A percentile compares a stretch with the other conserved stretches of the same genome.
These are phyloP conservation scores for Lasioglossum morio DNA, from an alignment of 2,888 invertebrate genomes.

Conservation along the genomic window DNA sequence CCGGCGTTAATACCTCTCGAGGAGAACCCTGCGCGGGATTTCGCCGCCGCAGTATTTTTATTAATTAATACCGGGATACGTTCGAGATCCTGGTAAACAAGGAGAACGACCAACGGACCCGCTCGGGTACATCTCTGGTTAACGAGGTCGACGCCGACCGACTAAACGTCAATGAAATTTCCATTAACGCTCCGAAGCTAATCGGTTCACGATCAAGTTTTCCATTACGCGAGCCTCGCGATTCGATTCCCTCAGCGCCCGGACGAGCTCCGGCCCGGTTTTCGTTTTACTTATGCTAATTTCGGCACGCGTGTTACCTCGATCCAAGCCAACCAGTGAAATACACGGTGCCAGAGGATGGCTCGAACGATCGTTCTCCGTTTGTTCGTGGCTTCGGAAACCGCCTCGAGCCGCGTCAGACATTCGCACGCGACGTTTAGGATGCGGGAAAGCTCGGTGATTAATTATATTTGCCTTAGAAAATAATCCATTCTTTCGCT, in stretches of 20 bases:
- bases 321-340: background rate
- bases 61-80: background rate
- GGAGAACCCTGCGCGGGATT: background rate
- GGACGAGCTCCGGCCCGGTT: background rate
- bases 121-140: background rate
- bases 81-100: background rate
- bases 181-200: background rate
- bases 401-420: background rate
- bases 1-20: background rate
- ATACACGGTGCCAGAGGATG: background rate
- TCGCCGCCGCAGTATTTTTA: background rate
- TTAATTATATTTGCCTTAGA: background rate
- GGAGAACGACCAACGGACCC: background rate
- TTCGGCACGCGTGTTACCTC: background rate
- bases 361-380: too few species aligned
- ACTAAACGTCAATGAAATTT: background rate
- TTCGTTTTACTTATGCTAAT: slow-evolving; percentile 8
- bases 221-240: background rate
- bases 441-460: background rate
- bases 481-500: background rate
- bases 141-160: background rate
- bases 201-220: background rate
- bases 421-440: background rate
- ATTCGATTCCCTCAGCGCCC: background rate
- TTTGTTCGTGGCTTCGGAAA: background rate